These are phyloP conservation scores for Pristiophorus japonicus DNA, from an alignment of 2,113 vertebrate genomes.

Conservation along the genomic window DNA sequence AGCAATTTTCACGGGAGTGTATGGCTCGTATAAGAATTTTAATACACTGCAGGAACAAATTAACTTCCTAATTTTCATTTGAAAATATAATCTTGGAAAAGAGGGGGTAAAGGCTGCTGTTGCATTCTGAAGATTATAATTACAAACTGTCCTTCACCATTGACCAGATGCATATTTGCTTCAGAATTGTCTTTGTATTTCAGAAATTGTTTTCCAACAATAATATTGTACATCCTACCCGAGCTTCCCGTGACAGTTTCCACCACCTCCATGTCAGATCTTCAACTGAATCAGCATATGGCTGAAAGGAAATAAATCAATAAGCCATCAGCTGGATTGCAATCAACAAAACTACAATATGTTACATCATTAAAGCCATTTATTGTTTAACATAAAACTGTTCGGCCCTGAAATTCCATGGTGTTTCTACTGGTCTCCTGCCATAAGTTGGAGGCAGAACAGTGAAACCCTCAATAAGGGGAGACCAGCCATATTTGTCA, in stretches of 20 bases:
- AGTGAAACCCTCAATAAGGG: background rate
- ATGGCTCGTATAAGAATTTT: too few relatives aligned
- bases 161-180: too few relatives aligned
- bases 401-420: background rate
- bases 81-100: too few relatives aligned
- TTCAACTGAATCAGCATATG: background rate
- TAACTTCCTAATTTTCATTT: too few relatives aligned
- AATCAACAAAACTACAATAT: background rate
- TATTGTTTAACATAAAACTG: background rate
- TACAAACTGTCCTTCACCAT: too few relatives aligned
- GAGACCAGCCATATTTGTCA: background rate
- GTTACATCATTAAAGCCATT: background rate
- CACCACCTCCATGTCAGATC: constrained; percentile 28
- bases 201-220: background rate
- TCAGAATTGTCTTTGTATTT: too few relatives aligned
- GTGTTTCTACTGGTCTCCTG: background rate
- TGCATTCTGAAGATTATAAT: too few relatives aligned
- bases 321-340: background rate
- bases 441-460: background rate
- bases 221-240: background rate
- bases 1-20: too few relatives aligned
- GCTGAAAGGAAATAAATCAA: background rate
- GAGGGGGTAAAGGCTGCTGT: too few relatives aligned
- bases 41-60: too few relatives aligned
- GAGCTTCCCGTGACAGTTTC: background rate